Percentiles rank a stretch among this genome's conserved stretches.
phyloP scores from a whole-genome alignment of 2,888 invertebrate species.

The Empis stercorea region DNA sequence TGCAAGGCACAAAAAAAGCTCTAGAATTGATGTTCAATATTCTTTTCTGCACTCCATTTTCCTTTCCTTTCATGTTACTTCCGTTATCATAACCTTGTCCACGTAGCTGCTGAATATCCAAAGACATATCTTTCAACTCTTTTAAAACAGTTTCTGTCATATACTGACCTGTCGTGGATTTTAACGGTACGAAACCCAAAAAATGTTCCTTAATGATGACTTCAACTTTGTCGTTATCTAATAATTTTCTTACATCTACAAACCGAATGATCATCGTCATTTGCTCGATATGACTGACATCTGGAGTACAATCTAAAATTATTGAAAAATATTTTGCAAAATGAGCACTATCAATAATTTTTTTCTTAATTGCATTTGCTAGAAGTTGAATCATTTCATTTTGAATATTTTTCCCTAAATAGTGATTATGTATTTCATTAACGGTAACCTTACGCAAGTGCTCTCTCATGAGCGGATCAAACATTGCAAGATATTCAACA shows the following conservation, averaged over 20 bases:
- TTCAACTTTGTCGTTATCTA: not conserved
- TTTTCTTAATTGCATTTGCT: not conserved
- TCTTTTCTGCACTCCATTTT: slow-evolving; percentile 18
- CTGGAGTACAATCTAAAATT: not conserved
- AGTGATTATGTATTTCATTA: not conserved
- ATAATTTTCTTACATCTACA: not conserved
- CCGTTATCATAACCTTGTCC: slow-evolving; percentile 22
- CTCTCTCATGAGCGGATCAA: not conserved
- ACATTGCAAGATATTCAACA: slow-evolving; percentile 1
- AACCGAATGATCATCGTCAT: not conserved
- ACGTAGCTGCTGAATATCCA: slow-evolving; percentile 2
- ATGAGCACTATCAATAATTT: slow-evolving; percentile 1
- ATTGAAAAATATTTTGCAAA: not conserved
- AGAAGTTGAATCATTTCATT: slow-evolving; percentile 1
- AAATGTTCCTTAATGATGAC: not conserved
- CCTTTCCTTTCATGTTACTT: slow-evolving; percentile 18
- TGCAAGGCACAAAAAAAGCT: slow-evolving; percentile 20
- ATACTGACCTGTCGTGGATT: slow-evolving; percentile 2
- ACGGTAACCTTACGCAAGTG: not conserved
- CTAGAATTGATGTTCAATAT: slow-evolving; percentile 15
- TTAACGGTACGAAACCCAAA: slow-evolving; percentile 1
- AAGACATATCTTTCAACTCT: slow-evolving; percentile 2
- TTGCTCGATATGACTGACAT: not conserved
- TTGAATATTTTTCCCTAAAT: not conserved
- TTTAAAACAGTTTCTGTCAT: slow-evolving; percentile 4